Base-by-base conservation (phyloP, 2,113 vertebrate species). In the Caranx melampygus region DNA sequence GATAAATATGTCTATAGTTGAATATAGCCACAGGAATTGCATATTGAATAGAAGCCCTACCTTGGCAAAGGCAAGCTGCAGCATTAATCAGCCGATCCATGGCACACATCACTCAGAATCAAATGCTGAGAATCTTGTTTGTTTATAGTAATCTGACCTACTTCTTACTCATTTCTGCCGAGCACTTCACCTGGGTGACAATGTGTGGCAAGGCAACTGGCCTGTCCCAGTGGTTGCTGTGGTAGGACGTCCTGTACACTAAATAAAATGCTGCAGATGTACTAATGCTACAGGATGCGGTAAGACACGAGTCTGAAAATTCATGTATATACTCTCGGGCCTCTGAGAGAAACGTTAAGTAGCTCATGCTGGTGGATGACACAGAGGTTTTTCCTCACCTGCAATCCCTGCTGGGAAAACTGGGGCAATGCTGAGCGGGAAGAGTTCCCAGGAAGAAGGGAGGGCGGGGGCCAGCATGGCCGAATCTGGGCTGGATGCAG, bases 401-500 rank as follows among this genome's bases (percentile, higher is more conserved):
- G 93, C 26, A 94, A 84, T 62, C 93, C 94, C 75, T 92, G 94
- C 80, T 94, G 95, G 69, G 90, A 73, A 67, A 92, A 89, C 79
- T 89, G 92, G 33, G 91, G 94, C 86, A 96, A 86, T 87, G 95
- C 94, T 82, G 95, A 75, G 84, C 34, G 18, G 75, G 79, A 54
- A 90, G 87, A 20, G 73, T 63, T 81, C 90, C 93, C 18, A 97
- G 87, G 88, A 96, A 94, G 79, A 96, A 93, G 69, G 95, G 95
- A 78, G 94, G 95, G 67, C 91, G 78, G 85, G 93, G 69, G 95
- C 92, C 91, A 97, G 93, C 92, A 97, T 91, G 0, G 95, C 66
- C 16, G 95, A 91, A 89, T 97, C 95, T 1, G 93, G 89, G 88
- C 26, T 66, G 77, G 85, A 81, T 92, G 94, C 40, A 92, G 69